A percentile compares a stretch with the other conserved stretches of the same genome.
phyloP scores from a whole-genome alignment of 2,888 invertebrate genomes.

The Fissipunctia ypsillon region DNA sequence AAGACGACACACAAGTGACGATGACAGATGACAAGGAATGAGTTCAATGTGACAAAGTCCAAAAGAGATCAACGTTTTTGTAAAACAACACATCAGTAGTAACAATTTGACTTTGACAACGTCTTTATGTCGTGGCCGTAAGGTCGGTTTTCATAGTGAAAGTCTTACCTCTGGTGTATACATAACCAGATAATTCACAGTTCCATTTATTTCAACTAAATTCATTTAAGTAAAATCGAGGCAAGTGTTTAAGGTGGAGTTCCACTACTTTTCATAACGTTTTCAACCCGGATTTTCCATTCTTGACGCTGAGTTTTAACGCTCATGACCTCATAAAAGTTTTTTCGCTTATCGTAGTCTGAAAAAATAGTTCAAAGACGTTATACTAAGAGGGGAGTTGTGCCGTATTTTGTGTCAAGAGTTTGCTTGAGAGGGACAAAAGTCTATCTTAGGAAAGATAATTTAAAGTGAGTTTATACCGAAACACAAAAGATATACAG shows the following conservation, averaged over 20 bases:
- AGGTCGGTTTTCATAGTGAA: no score
- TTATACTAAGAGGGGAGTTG: constrained; percentile 34
- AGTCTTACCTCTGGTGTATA: no score
- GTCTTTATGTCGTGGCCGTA: no score
- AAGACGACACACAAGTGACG: neutral
- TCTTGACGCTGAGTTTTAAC: constrained; percentile 67
- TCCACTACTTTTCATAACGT: constrained; percentile 44
- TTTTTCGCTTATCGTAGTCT: constrained; percentile 59
- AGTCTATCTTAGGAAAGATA: constrained; percentile 12
- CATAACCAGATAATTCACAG: constrained; percentile 3
- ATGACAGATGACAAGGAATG: neutral
- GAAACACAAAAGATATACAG: neutral
- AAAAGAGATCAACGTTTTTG: neutral
- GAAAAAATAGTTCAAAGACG: constrained; percentile 73
- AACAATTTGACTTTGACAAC: no score
- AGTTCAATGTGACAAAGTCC: no score
- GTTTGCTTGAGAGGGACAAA: neutral
- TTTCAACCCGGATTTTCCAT: constrained; percentile 54
- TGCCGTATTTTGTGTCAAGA: constrained; percentile 32
- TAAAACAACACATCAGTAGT: no score
- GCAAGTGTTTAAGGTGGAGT: constrained; percentile 36
- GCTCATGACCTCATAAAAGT: constrained; percentile 58
- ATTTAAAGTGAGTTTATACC: constrained; percentile 4
- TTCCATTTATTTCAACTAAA: constrained; percentile 40
- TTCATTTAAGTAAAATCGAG: constrained; percentile 39